phyloP scores from a whole-genome alignment of 2,113 vertebrate species.

The Herpailurus yagouaroundi region DNA sequence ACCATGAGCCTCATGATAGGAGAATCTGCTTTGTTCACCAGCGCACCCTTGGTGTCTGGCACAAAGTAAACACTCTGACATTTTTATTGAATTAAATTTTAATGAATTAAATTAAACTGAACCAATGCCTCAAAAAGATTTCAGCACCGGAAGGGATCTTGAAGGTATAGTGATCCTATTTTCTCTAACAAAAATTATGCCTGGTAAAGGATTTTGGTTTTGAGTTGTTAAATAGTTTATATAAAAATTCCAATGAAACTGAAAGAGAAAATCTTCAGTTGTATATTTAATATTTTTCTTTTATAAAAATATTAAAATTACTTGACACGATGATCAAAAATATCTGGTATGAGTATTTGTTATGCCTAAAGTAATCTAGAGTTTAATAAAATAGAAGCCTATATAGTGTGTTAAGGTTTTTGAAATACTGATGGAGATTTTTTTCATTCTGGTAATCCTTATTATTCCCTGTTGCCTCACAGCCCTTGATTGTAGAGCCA shows the following conservation, averaged over 20 bases:
- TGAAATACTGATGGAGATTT: background rate
- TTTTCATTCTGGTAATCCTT: slow-evolving; percentile 31
- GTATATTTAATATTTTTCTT: background rate
- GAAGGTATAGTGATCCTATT: background rate
- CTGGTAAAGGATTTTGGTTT: background rate
- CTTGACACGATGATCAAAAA: background rate
- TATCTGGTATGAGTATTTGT: background rate
- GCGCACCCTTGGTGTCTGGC: background rate
- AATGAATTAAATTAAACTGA: too few species aligned
- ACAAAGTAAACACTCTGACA: background rate
- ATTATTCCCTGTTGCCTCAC: background rate
- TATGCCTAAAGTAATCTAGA: background rate
- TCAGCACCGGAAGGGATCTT: background rate
- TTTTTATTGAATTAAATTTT: slow-evolving; percentile 28
- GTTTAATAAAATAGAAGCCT: slow-evolving; percentile 12
- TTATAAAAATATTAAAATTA: slow-evolving; percentile 28
- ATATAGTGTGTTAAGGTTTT: background rate
- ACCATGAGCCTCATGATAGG: background rate
- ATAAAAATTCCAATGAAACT: slow-evolving; percentile 3
- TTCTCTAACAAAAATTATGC: slow-evolving; percentile 13
- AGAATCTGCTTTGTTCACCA: background rate
- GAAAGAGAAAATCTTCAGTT: background rate
- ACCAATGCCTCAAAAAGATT: background rate
- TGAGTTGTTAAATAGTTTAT: slow-evolving; percentile 18
- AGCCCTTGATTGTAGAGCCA: slow-evolving; percentile 29